Evolutionary conservation across 2,797 vertebrate species (phyloP), one percentile per base, ranked within the genome.

Genomic region (Malurus splendens): DNA sequence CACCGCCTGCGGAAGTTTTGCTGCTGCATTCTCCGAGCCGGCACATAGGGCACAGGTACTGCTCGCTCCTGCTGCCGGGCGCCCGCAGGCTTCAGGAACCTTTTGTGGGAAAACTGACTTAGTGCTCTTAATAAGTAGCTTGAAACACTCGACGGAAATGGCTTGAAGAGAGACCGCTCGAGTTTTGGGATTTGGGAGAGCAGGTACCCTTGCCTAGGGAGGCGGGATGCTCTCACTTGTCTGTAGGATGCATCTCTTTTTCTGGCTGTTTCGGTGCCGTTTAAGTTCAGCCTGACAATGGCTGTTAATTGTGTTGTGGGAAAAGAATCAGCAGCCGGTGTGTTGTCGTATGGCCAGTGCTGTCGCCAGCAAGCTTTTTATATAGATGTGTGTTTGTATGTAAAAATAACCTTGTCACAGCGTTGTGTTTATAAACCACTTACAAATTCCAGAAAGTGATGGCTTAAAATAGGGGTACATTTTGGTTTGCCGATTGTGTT

Each of bases 121-220:
- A 15, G 5, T 25, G 1, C 17, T 65, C 13, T 10, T 30, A 13
- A 1, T 13, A 4, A 82, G 79, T 27, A 7, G 36, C 59, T n/a
- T 18, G 45, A n/a, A 55, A 14, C 45, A 6, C 6, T 5, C 19
- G 18, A 0, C 28, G 54, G 55, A 33, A 60, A 17, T 3, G 28
- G 42, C 39, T 30, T 9, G 75, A 22, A 4, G 60, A 56, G 62
- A 20, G 33, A 12, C 20, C 15, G 42, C 28, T 27, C 5, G 51
- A 18, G 28, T 38, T 33, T 1, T 0, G 25, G n/a, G 5, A 0
- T 64, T 25, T 7, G 51, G 57, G 5, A 30, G 42, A 32, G 0
- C 44, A 11, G 39, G 28, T 52, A 24, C 18, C 23, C 55, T 30
- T 18, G 42, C 25, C 50, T 18, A 5, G 41, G 59, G 39, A 23